Evolutionary conservation across 2,797 vertebrate genomes (phyloP).

Genomic region (Pteropus rufus): DNA sequence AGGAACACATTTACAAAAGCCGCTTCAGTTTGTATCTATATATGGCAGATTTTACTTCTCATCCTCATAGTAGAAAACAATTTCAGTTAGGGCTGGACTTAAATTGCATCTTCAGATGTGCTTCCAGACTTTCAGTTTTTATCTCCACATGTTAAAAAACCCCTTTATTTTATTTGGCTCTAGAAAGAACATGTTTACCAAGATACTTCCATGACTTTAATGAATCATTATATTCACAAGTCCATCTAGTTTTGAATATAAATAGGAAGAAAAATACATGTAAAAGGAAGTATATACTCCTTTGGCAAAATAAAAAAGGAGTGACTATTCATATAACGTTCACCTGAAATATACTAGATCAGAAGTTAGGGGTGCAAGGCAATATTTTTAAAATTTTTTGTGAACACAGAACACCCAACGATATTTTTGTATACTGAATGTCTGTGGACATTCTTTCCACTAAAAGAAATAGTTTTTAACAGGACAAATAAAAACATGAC

Average conservation of each 20-base stretch:
- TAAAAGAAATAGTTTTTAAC: slow-evolving; percentile 19
- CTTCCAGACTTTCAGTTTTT: neutral
- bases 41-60: neutral
- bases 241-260: neutral
- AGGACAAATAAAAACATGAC: neutral
- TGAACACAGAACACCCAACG: neutral
- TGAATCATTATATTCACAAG: neutral
- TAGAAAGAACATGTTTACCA: neutral
- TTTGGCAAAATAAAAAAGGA: slow-evolving; percentile 22
- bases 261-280: slow-evolving; percentile 13
- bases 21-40: neutral
- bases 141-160: neutral
- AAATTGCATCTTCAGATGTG: neutral
- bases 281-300: neutral
- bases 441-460: neutral
- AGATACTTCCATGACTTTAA: neutral
- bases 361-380: neutral
- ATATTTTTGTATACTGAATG: neutral
- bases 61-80: neutral
- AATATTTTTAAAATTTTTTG: slow-evolving; percentile 4
- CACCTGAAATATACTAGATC: neutral
- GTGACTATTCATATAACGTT: neutral
- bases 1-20: neutral
- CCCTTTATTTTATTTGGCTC: slow-evolving; percentile 3
- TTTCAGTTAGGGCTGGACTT: neutral